phyloP scores from a whole-genome alignment of 2,888 invertebrate genomes.

The Odontomyia ornata region DNA sequence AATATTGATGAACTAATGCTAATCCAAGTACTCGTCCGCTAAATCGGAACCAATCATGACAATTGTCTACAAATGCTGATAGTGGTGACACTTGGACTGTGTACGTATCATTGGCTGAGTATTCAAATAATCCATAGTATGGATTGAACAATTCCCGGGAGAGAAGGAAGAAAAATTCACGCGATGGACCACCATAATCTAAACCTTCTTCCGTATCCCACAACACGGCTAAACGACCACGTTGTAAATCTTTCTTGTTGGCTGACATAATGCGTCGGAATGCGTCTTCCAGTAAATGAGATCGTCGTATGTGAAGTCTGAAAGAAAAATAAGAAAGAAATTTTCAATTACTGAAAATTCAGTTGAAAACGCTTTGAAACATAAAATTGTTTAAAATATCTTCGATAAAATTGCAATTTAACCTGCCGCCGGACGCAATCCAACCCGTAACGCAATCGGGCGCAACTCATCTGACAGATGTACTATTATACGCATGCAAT shows the following conservation, averaged over 20 bases:
- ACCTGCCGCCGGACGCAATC: too few species aligned
- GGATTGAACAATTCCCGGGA: conserved; percentile 98
- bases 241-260: conserved; percentile 93
- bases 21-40: conserved; percentile 93
- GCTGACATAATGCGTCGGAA: conserved; percentile 97
- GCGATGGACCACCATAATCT: conserved; percentile 97
- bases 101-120: conserved; percentile 97
- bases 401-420: too few species aligned
- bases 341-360: too few species aligned
- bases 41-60: conserved; percentile 97
- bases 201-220: conserved; percentile 96
- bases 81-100: conserved; percentile 95
- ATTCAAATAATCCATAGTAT: conserved; percentile 97
- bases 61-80: conserved; percentile 96
- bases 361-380: too few species aligned
- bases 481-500: too few species aligned
- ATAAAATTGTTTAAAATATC: too few species aligned
- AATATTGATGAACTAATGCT: conserved; percentile 95
- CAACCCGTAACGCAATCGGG: too few species aligned
- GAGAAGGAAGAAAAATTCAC: conserved; percentile 98
- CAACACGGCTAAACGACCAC: conserved; percentile 92
- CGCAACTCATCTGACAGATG: too few species aligned
- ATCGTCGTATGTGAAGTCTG: conserved; percentile 91
- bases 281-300: conserved; percentile 93
- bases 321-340: conserved; percentile 6